These are phyloP conservation scores for Nerophis lumbriciformis DNA, from an alignment of 2,113 vertebrate genomes.

Conservation along the genomic window DNA sequence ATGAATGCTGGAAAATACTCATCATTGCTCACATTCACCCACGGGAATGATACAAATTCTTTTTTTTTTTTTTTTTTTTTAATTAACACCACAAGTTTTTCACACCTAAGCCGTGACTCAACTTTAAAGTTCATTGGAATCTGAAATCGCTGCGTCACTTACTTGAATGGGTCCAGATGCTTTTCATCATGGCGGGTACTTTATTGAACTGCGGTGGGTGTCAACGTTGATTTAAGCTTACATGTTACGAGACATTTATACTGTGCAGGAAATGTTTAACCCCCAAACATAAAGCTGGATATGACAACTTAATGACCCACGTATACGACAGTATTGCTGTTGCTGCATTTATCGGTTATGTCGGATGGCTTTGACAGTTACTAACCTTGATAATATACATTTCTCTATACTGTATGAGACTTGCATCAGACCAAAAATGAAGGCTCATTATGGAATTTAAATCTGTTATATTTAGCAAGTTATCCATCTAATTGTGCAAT, in stretches of 20 bases:
- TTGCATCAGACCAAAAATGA: too few species aligned
- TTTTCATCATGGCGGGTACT: constrained; percentile 16
- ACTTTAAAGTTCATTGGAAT: not conserved
- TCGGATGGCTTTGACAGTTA: not conserved
- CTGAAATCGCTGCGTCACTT: not conserved
- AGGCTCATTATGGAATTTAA: too few species aligned
- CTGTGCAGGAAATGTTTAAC: not conserved
- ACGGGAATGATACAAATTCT: not conserved
- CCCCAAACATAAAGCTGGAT: not conserved
- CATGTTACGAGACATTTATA: not conserved
- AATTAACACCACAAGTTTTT: not conserved
- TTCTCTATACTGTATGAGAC: not conserved
- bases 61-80: not conserved
- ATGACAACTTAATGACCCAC: not conserved
- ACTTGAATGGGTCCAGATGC: constrained; percentile 9
- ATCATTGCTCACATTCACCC: not conserved
- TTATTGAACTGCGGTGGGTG: constrained; percentile 5
- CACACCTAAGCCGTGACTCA: not conserved
- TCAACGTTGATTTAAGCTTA: constrained; percentile 10
- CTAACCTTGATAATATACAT: not conserved
- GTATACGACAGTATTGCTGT: not conserved
- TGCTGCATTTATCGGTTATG: constrained; percentile 1
- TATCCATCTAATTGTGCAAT: too few species aligned
- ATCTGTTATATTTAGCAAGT: too few species aligned
- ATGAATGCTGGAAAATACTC: not conserved